Evolutionary conservation across 2,797 vertebrate genomes (phyloP).

Genomic region (Hafferia zeledoni): DNA sequence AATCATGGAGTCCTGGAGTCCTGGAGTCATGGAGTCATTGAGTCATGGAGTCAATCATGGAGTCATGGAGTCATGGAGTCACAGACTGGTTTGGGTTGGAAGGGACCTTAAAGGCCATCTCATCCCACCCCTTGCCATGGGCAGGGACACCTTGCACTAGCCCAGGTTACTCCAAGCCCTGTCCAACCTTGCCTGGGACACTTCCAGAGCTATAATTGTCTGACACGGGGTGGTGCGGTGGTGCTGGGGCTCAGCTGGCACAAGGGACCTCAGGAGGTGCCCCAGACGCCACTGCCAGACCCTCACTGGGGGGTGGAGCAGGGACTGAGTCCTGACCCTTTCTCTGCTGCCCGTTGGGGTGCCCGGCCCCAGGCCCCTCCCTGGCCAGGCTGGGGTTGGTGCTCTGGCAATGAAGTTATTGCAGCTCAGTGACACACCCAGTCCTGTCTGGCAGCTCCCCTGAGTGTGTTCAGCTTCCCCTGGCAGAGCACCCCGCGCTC

Average conservation of each 20-base stretch:
- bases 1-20: too few relatives aligned
- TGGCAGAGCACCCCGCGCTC: accelerated
- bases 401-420: not conserved
- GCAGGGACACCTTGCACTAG: not conserved
- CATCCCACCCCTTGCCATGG: too few relatives aligned
- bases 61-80: too few relatives aligned
- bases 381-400: accelerated
- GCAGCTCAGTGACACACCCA: not conserved
- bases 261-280: not conserved
- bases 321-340: accelerated
- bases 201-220: not conserved
- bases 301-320: accelerated
- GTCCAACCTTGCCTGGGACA: not conserved
- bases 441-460: not conserved
- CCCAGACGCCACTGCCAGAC: not conserved
- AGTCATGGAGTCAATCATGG: too few relatives aligned
- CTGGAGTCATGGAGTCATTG: too few relatives aligned
- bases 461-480: not conserved
- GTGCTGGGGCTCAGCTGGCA: too few relatives aligned
- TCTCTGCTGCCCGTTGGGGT: accelerated
- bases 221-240: accelerated
- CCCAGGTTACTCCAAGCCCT: not conserved
- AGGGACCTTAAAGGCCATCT: not conserved
- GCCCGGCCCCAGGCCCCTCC: not conserved
- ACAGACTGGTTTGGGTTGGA: not conserved